Evolutionary conservation across 1,140 invertebrate species (phyloP).

Genomic region (Paramacrobiotus metropolitanus): DNA sequence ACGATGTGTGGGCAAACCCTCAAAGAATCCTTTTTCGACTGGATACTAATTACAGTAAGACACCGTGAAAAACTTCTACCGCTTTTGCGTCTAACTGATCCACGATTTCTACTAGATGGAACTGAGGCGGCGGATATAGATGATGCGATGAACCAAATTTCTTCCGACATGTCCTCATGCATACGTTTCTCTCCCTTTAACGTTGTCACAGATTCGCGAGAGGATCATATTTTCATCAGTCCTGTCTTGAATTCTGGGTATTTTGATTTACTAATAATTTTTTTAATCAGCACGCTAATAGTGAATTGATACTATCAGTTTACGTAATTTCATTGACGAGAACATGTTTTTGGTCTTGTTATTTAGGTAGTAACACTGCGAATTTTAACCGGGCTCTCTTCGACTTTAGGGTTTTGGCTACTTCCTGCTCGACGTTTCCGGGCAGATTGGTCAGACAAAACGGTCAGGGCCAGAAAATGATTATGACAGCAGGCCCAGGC

Average conservation of each 20-base stretch:
- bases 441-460: background rate
- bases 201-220: background rate
- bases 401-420: too few species aligned
- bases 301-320: too few species aligned
- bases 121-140: background rate
- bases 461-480: background rate
- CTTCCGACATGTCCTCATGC: background rate
- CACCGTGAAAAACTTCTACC: too few species aligned
- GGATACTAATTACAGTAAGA: background rate
- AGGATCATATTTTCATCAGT: background rate
- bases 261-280: too few species aligned
- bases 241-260: background rate
- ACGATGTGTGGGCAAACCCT: constrained; percentile 2
- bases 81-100: background rate
- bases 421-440: background rate
- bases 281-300: too few species aligned
- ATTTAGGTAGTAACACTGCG: too few species aligned
- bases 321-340: too few species aligned
- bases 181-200: background rate
- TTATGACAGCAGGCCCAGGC: background rate
- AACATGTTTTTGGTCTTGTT: too few species aligned
- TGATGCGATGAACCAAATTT: background rate
- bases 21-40: background rate
- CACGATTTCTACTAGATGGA: too few species aligned
- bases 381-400: too few species aligned